Conservation (phyloP, 2,888 invertebrate genomes). For the Agriopis leucophaearia region DNA sequence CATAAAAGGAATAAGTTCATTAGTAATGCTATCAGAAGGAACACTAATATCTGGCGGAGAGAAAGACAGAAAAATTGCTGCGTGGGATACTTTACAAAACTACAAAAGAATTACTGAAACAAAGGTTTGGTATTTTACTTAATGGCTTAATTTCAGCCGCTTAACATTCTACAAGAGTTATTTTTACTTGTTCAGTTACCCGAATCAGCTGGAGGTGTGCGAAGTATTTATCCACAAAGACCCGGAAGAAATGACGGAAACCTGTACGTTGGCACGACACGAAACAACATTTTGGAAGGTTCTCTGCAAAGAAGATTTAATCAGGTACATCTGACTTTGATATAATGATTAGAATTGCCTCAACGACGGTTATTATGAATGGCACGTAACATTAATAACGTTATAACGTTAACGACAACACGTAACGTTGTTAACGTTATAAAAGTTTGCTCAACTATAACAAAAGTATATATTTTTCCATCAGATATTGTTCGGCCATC, state of each 20-base stretch:
- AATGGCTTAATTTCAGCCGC: not conserved
- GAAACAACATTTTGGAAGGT: constrained; percentile 96
- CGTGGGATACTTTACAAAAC: constrained; percentile 96
- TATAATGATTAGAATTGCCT: not conserved
- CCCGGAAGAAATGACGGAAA: constrained; percentile 96
- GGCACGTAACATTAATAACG: no score
- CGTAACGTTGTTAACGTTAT: no score
- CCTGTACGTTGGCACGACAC: constrained; percentile 96
- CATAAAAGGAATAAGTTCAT: constrained; percentile 94
- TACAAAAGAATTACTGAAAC: constrained; percentile 96
- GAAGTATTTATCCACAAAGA: constrained; percentile 95
- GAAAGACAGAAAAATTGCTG: constrained; percentile 95
- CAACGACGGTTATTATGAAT: not conserved
- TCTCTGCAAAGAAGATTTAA: constrained; percentile 95
- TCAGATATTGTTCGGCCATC: constrained; percentile 95
- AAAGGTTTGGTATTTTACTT: constrained; percentile 85
- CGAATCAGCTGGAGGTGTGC: constrained; percentile 94
- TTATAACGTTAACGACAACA: no score
- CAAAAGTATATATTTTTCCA: not conserved
- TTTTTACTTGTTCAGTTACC: constrained; percentile 88
- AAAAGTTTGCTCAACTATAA: not conserved
- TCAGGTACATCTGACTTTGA: constrained; percentile 78
- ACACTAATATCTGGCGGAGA: constrained; percentile 96
- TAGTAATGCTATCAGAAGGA: constrained; percentile 96
- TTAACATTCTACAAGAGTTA: not conserved